Conservation (phyloP, 2,888 invertebrate genomes). For the Dioctria linearis region DNA sequence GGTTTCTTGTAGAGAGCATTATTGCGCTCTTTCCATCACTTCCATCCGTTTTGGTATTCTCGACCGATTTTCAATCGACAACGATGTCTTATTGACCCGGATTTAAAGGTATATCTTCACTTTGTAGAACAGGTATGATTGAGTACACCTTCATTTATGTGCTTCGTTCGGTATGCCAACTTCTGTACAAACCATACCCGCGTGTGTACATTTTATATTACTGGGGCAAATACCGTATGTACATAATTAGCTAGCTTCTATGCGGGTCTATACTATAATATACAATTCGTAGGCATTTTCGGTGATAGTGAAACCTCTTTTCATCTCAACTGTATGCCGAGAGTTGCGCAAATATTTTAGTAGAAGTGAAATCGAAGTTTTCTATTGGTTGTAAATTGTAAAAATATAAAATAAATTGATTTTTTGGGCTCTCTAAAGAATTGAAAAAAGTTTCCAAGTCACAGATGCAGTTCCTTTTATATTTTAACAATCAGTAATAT, state of each 20-base stretch:
- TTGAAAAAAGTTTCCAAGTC: too few species aligned
- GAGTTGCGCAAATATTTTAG: slow-evolving; percentile 40
- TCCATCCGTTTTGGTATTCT: slow-evolving; percentile 51
- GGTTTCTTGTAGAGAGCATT: neutral
- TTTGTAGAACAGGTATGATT: slow-evolving; percentile 51
- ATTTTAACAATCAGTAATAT: too few species aligned
- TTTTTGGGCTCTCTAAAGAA: too few species aligned
- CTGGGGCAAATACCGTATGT: slow-evolving; percentile 57
- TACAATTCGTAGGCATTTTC: slow-evolving; percentile 28
- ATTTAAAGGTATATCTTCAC: slow-evolving; percentile 45
- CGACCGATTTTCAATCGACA: slow-evolving; percentile 56
- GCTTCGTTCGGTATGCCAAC: slow-evolving; percentile 11
- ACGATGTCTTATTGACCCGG: slow-evolving; percentile 58
- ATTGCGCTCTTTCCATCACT: slow-evolving; percentile 7
- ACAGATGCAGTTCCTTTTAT: too few species aligned
- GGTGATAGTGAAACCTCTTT: slow-evolving; percentile 58
- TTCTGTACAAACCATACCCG: neutral
- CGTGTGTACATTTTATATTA: slow-evolving; percentile 41
- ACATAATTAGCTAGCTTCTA: neutral
- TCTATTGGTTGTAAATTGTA: neutral
- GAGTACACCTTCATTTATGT: slow-evolving; percentile 50
- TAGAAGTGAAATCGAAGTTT: slow-evolving; percentile 45
- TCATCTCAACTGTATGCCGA: slow-evolving; percentile 40
- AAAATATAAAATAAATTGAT: too few species aligned
- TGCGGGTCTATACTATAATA: slow-evolving; percentile 49